phyloP scores from a whole-genome alignment of 2,113 vertebrate genomes.

The Balaenoptera acutorostrata region DNA sequence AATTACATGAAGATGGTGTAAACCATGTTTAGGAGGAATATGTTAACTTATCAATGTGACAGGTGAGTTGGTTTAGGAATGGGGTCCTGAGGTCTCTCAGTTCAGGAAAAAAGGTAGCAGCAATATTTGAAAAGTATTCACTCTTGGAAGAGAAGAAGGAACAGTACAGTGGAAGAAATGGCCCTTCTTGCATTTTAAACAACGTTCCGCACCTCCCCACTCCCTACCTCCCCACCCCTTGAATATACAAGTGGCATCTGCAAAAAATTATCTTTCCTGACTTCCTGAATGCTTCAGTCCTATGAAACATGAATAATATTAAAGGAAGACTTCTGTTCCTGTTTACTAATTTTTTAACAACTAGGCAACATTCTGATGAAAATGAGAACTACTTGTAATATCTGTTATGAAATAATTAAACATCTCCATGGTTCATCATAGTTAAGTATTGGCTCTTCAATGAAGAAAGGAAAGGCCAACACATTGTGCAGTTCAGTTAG shows the following conservation, averaged over 20 bases:
- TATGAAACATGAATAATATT: background rate
- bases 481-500: background rate
- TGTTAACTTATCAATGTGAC: background rate
- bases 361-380: conserved; percentile 1
- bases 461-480: background rate
- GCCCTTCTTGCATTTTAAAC: background rate
- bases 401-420: conserved; percentile 23
- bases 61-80: background rate
- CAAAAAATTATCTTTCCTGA: background rate
- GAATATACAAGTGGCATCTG: background rate
- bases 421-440: background rate
- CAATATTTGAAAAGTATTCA: background rate
- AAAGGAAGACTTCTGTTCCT: conserved; percentile 9
- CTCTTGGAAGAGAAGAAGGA: background rate
- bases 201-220: background rate
- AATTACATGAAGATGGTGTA: background rate
- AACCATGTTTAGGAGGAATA: background rate
- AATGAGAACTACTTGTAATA: conserved; percentile 1
- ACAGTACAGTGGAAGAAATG: background rate
- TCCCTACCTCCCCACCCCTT: background rate
- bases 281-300: background rate
- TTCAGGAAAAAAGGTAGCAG: background rate
- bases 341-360: background rate
- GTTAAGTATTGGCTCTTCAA: background rate
- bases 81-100: background rate